These are phyloP conservation scores for Sphenodon punctatus DNA, from an alignment of 2,797 vertebrate genomes.

Conservation along the genomic window DNA sequence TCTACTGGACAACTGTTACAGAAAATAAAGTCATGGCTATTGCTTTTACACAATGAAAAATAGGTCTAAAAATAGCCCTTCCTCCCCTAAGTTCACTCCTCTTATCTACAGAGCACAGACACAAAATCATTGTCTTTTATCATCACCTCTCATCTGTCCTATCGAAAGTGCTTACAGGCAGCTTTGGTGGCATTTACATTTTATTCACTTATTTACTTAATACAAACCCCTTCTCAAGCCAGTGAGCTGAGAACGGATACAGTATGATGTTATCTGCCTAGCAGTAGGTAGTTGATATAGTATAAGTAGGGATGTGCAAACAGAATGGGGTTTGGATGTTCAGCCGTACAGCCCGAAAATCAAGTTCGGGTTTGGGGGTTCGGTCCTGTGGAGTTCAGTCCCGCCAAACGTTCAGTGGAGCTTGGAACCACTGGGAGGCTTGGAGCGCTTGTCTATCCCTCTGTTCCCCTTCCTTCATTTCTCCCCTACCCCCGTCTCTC, in stretches of 20 bases:
- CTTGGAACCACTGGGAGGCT: no score
- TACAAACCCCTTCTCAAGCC: no score
- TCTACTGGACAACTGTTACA: neutral
- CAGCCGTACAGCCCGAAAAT: no score
- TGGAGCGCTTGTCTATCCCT: no score
- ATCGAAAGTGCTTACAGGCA: neutral
- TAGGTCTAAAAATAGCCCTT: neutral
- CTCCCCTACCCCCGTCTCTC: no score
- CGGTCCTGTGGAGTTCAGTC: no score
- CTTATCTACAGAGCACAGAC: neutral
- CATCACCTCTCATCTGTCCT: neutral
- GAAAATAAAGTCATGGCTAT: neutral
- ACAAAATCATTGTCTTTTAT: neutral
- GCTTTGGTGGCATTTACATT: neutral
- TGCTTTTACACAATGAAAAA: neutral
- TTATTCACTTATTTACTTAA: neutral
- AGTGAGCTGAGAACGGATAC: neutral
- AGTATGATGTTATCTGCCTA: neutral
- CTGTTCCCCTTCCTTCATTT: no score
- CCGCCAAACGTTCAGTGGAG: no score
- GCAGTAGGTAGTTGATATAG: neutral
- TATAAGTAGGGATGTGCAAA: no score
- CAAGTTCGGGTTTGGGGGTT: no score
- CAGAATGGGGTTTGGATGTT: no score
- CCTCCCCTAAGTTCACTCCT: neutral